A percentile compares a stretch with the other conserved stretches of the same genome.
Evolutionary conservation across 2,888 invertebrate species (phyloP).

Genomic region (Pomacea canaliculata): DNA sequence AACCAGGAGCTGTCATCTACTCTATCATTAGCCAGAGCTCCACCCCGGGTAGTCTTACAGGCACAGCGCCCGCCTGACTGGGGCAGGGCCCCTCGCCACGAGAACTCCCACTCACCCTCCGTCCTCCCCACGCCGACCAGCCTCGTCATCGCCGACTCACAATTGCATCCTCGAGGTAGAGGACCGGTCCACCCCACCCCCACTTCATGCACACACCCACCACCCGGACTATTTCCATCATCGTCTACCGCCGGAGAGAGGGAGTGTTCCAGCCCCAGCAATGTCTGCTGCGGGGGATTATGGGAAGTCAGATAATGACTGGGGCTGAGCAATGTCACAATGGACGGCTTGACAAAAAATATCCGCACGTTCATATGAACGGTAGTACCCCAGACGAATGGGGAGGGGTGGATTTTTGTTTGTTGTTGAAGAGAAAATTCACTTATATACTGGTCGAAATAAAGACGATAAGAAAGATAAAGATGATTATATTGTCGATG

Average conservation of each 20-base stretch:
- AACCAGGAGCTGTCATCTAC: conserved; percentile 14
- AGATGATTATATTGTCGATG: no score
- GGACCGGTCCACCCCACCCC: background rate
- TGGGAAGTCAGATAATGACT: no score
- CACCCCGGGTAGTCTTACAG: conserved; percentile 16
- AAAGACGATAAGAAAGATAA: no score
- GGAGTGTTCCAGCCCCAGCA: background rate
- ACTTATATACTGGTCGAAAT: no score
- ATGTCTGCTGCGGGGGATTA: no score
- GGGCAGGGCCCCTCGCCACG: conserved; percentile 3
- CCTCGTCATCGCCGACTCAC: background rate
- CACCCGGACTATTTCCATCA: background rate
- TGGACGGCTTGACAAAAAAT: no score
- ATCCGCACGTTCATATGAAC: no score
- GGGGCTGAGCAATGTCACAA: no score
- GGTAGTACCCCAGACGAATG: no score
- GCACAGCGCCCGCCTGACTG: conserved; percentile 2
- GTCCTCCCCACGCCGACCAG: background rate
- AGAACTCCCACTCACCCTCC: background rate
- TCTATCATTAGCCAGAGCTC: conserved; percentile 19
- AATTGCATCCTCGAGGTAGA: background rate
- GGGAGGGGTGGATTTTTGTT: no score
- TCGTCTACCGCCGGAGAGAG: no score
- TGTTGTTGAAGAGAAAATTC: no score
- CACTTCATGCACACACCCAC: background rate